A percentile compares a stretch with the other conserved stretches of the same genome.
These are phyloP conservation scores for Anagyrus pseudococci DNA, from an alignment of 2,888 invertebrate species.

Conservation along the genomic window DNA sequence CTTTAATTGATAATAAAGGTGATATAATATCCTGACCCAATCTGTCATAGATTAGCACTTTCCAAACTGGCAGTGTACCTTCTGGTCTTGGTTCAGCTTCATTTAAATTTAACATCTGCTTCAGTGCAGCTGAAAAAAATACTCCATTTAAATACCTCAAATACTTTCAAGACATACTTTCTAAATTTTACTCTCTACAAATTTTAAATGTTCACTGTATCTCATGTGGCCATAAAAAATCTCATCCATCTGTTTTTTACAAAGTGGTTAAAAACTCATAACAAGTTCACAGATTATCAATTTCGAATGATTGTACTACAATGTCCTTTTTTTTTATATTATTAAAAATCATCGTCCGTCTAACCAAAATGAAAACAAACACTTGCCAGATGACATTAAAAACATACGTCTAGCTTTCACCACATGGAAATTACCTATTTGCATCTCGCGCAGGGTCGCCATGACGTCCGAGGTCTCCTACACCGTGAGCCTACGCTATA, in stretches of 20 bases:
- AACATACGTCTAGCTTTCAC: too few species aligned
- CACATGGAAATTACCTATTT: constrained; percentile 68
- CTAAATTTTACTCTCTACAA: background rate
- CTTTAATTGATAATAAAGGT: constrained; percentile 93
- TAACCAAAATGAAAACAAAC: background rate
- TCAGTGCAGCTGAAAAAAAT: constrained; percentile 78
- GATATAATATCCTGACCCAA: constrained; percentile 98
- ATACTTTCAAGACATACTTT: background rate
- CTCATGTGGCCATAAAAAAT: background rate
- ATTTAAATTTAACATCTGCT: constrained; percentile 95
- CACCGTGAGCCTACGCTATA: background rate
- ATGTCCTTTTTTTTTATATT: too few species aligned
- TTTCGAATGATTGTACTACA: too few species aligned
- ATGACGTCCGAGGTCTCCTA: constrained; percentile 60
- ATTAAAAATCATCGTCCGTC: too few species aligned
- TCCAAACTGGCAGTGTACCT: constrained; percentile 91
- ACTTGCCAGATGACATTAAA: constrained; percentile 3
- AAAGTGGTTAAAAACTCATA: too few species aligned
- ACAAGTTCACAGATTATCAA: too few species aligned
- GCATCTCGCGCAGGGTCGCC: constrained; percentile 74
- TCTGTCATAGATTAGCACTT: constrained; percentile 94
- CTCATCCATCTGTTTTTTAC: background rate
- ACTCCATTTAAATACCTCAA: background rate
- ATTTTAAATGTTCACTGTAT: too few species aligned
- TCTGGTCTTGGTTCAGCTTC: constrained; percentile 77